These are phyloP conservation scores for Eulithis testata DNA, from an alignment of 2,888 invertebrate genomes.

Conservation along the genomic window DNA sequence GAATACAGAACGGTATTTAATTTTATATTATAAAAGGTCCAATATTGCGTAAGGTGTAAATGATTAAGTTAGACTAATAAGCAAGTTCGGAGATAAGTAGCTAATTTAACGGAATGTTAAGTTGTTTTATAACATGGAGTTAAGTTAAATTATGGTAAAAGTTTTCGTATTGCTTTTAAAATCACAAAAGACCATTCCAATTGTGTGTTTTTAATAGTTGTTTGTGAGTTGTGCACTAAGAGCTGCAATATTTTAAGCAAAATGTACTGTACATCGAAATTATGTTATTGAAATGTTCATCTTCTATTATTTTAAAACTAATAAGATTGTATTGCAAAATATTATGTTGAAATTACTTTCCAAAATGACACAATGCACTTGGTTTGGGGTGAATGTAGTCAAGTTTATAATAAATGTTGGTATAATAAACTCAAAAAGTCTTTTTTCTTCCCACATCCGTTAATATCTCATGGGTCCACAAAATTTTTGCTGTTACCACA, in stretches of 20 bases:
- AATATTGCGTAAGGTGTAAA: slow-evolving; percentile 68
- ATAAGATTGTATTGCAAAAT: slow-evolving; percentile 14
- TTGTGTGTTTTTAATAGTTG: slow-evolving; percentile 10
- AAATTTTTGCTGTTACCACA: too few species aligned
- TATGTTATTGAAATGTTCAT: slow-evolving; percentile 15
- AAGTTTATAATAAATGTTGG: slow-evolving; percentile 75
- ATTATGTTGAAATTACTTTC: slow-evolving; percentile 19
- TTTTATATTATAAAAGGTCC: slow-evolving; percentile 56
- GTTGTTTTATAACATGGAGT: slow-evolving; percentile 23
- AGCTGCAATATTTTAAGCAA: neutral
- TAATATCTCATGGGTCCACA: too few species aligned
- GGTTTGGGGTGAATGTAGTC: slow-evolving; percentile 81
- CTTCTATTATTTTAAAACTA: slow-evolving; percentile 9
- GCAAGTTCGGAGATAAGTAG: slow-evolving; percentile 35
- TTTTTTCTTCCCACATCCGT: slow-evolving; percentile 5
- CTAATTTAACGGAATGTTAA: slow-evolving; percentile 25
- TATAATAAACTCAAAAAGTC: slow-evolving; percentile 46
- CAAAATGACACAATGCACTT: slow-evolving; percentile 63
- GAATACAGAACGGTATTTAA: slow-evolving; percentile 47
- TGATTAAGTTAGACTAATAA: slow-evolving; percentile 60
- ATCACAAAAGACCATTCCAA: slow-evolving; percentile 32
- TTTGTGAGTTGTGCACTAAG: slow-evolving; percentile 10
- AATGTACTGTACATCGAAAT: slow-evolving; percentile 18
- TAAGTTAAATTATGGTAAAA: slow-evolving; percentile 19
- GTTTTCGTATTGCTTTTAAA: slow-evolving; percentile 21